These are phyloP conservation scores for Bombus superbus DNA, from an alignment of 1,140 invertebrate genomes.

Conservation along the genomic window DNA sequence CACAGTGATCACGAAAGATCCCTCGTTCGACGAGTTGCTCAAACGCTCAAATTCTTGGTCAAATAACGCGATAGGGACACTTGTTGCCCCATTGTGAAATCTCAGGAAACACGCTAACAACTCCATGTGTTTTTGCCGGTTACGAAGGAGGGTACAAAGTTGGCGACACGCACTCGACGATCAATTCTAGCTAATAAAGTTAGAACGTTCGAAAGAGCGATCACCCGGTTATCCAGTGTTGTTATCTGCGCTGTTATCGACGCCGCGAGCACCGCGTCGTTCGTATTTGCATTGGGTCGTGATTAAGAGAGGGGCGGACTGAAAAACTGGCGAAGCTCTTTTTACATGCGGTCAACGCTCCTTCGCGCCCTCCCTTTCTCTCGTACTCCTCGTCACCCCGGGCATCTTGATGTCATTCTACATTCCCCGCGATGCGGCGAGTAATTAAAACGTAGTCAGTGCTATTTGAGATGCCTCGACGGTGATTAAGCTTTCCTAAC, in stretches of 20 bases:
- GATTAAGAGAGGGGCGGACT: conserved; percentile 46
- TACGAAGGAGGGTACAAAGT: neutral
- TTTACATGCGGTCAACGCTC: conserved; percentile 61
- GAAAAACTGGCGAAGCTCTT: conserved; percentile 41
- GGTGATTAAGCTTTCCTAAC: conserved; percentile 69
- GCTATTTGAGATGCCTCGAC: conserved; percentile 71
- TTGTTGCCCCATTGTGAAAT: conserved; percentile 9
- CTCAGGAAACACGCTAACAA: neutral
- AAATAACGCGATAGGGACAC: conserved; percentile 7
- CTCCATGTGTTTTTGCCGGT: neutral
- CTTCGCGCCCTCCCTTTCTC: conserved; percentile 25
- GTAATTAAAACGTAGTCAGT: conserved; percentile 77
- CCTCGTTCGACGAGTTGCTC: neutral
- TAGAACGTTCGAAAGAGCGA: neutral
- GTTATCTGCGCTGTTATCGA: conserved; percentile 46
- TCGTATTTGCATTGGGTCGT: conserved; percentile 53
- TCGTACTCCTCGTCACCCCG: conserved; percentile 14
- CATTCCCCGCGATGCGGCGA: conserved; percentile 58
- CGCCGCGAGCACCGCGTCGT: conserved; percentile 9
- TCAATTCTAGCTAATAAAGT: conserved; percentile 6
- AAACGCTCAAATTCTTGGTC: neutral
- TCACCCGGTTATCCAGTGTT: neutral
- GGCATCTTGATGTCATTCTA: conserved; percentile 72
- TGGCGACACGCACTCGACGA: neutral
- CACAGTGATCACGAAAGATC: conserved; percentile 17